Base-by-base conservation (phyloP, 2,888 invertebrate genomes). In the Lagria hirta region DNA sequence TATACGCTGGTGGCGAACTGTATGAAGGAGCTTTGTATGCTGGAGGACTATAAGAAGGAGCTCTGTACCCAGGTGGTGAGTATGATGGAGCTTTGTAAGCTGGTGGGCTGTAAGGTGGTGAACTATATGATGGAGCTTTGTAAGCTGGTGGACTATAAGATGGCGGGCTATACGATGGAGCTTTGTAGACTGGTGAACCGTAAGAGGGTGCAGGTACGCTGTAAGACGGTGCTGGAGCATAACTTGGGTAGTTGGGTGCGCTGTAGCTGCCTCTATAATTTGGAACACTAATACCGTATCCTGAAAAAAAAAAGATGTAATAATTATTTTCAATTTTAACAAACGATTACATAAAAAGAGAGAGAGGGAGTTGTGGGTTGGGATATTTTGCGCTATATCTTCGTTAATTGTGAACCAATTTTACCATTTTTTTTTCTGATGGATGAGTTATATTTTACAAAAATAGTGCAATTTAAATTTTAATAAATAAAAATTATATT, bases 221-320 rank as follows among this genome's bases (percentile, higher is more conserved):
- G 44, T 54, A 55, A n/a, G 43, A 36, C 20, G 54, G 44, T 10
- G 49, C 43, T 43, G n/a, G n/a, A n/a, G n/a, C n/a, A n/a, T n/a
- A n/a, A n/a, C n/a, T n/a, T n/a, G n/a, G n/a, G n/a, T n/a, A n/a
- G n/a, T n/a, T n/a, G n/a, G 57, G 58, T 16, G 53, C 54, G 4
- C 37, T 21, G 35, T 55, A 55, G 4, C 46, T 17, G 20, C n/a
- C 4, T 10, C 27, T 41, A 8, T 48, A 49, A 7, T 42, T 46
- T 4, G 48, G 42, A 3, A 54, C 44, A 7, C 57, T 52, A 21
- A 64, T 56, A 15, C 68, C 66, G 40, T 69, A 71, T 28, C 72
- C 72, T 29, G 70, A 68, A 17, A 71, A 57, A 43, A 66, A 65
- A 7, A 70, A 45, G 71, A 72, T n/a, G 71, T 71, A 22, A 72